phyloP scores from a whole-genome alignment of 2,113 vertebrate genomes.

The Gnathonemus longibarbis region DNA sequence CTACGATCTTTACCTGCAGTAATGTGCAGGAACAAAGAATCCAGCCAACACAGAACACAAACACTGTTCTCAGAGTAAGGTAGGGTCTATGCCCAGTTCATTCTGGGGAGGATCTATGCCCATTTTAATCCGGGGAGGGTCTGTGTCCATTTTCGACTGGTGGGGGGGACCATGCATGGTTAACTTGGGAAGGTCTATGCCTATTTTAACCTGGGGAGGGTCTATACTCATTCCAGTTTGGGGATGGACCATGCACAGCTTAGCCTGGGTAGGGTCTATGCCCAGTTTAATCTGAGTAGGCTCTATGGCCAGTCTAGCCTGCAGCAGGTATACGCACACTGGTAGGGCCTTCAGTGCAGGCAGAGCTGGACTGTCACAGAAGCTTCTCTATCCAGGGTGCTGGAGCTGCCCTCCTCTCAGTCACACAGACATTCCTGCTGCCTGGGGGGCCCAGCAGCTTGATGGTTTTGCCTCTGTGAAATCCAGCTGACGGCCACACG shows the following conservation, averaged over 20 bases:
- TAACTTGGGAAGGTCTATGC: background rate
- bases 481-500: background rate
- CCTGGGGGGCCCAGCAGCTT: background rate
- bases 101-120: background rate
- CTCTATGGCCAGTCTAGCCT: background rate
- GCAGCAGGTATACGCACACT: background rate
- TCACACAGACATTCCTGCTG: background rate
- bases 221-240: background rate
- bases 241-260: background rate
- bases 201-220: background rate
- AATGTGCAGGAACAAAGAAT: background rate
- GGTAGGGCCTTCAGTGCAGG: background rate
- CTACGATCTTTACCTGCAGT: background rate
- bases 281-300: background rate
- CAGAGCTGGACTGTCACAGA: background rate
- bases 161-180: background rate
- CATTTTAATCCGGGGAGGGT: background rate
- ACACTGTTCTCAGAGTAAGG: background rate
- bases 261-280: background rate
- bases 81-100: background rate
- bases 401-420: background rate
- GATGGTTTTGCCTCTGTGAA: background rate
- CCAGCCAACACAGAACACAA: background rate
- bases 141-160: background rate
- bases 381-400: background rate